Percentiles rank a stretch among this genome's conserved stretches.
These are phyloP conservation scores for Nasua narica DNA, from an alignment of 2,797 vertebrate species.

Conservation along the genomic window DNA sequence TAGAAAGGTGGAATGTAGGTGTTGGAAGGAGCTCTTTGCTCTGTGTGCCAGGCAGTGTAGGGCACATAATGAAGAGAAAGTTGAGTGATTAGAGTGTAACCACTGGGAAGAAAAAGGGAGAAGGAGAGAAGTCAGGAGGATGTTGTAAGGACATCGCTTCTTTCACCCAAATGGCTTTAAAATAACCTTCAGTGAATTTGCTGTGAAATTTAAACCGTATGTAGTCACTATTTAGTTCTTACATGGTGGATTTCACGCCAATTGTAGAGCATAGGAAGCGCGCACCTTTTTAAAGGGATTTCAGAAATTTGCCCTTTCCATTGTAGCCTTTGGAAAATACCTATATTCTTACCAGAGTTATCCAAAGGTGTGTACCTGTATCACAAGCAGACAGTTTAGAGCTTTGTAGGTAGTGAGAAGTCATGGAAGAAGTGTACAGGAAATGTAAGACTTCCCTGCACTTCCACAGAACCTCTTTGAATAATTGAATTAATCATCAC, in stretches of 20 bases:
- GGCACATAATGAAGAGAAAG: neutral
- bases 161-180: neutral
- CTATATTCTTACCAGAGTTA: neutral
- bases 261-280: neutral
- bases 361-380: neutral
- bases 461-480: neutral
- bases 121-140: neutral
- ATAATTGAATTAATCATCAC: neutral
- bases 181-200: neutral
- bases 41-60: neutral
- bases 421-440: neutral
- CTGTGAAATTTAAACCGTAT: neutral
- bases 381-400: neutral
- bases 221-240: neutral
- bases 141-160: neutral
- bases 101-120: neutral
- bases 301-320: neutral
- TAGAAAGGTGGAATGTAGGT: neutral
- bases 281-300: neutral
- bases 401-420: neutral
- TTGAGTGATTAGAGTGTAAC: neutral
- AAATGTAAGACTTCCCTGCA: neutral
- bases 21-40: neutral
- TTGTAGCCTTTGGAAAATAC: neutral
- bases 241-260: neutral